Percentiles rank a stretch among this genome's conserved stretches.
Conservation (phyloP, 2,113 vertebrate genomes). For the Dolichallabes microphthalmus region DNA sequence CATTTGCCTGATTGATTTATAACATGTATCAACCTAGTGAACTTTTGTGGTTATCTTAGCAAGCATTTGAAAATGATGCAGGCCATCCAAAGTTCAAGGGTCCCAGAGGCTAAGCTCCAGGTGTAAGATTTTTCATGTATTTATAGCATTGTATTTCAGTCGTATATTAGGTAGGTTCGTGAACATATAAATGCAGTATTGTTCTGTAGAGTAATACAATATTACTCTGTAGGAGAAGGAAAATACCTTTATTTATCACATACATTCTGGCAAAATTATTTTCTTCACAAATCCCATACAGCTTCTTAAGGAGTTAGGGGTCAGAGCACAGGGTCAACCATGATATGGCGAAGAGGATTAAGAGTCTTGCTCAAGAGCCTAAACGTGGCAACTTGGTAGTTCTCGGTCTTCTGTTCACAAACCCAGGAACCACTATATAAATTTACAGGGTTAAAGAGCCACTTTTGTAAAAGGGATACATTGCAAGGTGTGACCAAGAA, state of each 20-base stretch:
- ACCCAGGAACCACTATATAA: neutral
- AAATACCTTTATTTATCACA: neutral
- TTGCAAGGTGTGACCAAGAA: neutral
- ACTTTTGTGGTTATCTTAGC: neutral
- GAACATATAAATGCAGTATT: neutral
- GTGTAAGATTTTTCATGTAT: neutral
- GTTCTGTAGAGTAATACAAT: neutral
- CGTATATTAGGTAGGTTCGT: neutral
- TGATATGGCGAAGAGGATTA: neutral
- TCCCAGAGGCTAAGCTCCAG: neutral
- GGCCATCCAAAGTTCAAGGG: neutral
- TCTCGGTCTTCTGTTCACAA: neutral
- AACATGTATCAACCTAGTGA: neutral
- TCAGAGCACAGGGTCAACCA: neutral
- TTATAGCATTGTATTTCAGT: neutral
- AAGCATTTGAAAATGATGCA: neutral
- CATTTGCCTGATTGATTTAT: conserved; percentile 16
- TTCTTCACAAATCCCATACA: neutral
- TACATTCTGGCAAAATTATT: neutral
- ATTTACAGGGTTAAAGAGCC: neutral
- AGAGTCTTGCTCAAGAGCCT: neutral
- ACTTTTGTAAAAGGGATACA: neutral
- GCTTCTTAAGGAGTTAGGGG: neutral
- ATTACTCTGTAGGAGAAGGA: neutral
- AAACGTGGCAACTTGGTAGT: neutral